A percentile compares a stretch with the other conserved stretches of the same genome.
Evolutionary conservation across 2,113 vertebrate genomes (phyloP).

Genomic region (Pholis gunnellus): DNA sequence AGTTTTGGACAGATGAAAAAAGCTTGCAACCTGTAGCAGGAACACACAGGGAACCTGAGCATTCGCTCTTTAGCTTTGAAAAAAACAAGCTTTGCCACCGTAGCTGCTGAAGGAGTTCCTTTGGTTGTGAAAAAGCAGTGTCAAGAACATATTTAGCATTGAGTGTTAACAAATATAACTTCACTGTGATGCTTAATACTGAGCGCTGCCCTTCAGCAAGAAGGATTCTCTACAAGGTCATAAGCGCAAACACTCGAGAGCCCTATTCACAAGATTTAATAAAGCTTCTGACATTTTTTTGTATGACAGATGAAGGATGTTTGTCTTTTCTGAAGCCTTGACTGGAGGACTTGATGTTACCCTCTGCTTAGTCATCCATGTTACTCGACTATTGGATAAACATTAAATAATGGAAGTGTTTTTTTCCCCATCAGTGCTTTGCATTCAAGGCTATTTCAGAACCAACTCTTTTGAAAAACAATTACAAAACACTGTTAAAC

Average conservation of each 20-base stretch:
- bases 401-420: conserved; percentile 46
- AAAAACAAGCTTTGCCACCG: not conserved
- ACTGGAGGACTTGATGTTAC: conserved; percentile 42
- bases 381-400: conserved; percentile 29
- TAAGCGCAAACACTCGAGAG: conserved; percentile 52
- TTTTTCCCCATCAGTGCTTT: not conserved
- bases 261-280: conserved; percentile 42
- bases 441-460: conserved; percentile 34
- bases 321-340: conserved; percentile 28
- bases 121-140: conserved; percentile 12
- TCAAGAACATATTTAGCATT: conserved; percentile 2
- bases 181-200: conserved; percentile 17
- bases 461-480: not conserved
- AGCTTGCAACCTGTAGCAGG: not conserved
- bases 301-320: conserved; percentile 24
- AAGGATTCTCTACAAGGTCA: conserved; percentile 59
- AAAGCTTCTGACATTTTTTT: conserved; percentile 52
- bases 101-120: conserved; percentile 9
- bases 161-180: conserved; percentile 15
- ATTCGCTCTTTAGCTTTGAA: not conserved
- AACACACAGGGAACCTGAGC: not conserved
- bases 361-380: conserved; percentile 4
- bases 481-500: not conserved
- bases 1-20: not conserved
- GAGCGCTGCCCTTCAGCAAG: conserved; percentile 26